Evolutionary conservation across 2,888 invertebrate genomes (phyloP).

Genomic region (Resseliella maxima): DNA sequence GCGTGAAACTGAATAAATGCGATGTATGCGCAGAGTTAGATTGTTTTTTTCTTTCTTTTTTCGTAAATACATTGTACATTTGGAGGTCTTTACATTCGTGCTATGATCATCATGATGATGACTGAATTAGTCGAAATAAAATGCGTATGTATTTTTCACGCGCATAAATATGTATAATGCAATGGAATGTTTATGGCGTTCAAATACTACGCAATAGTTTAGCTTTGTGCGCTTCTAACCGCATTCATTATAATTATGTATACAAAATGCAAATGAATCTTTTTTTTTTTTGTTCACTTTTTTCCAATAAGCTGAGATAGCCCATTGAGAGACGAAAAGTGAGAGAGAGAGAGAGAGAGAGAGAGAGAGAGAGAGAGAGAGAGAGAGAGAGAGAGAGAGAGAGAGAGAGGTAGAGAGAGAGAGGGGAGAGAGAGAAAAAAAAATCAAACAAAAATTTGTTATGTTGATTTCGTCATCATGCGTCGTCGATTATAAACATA

Average conservation of each 20-base stretch:
- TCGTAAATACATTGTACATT: no score
- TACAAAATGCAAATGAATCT: slow-evolving; percentile 51
- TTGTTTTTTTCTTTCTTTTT: background rate
- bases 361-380: no score
- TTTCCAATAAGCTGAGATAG: no score
- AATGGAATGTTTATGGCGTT: background rate
- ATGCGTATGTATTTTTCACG: slow-evolving; percentile 38
- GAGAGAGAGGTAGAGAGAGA: background rate
- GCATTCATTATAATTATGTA: slow-evolving; percentile 21
- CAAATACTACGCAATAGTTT: background rate
- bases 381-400: no score
- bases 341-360: background rate
- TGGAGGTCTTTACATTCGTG: slow-evolving; percentile 32
- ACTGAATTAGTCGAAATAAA: background rate
- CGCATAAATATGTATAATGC: slow-evolving; percentile 51
- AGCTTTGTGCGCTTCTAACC: background rate
- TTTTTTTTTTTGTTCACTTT: no score
- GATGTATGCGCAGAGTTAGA: slow-evolving; percentile 33
- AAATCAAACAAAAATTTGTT: background rate
- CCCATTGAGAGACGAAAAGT: background rate
- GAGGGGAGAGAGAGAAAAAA: background rate
- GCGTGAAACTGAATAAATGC: slow-evolving; percentile 26
- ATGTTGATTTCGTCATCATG: slow-evolving; percentile 16
- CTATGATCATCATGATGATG: background rate
- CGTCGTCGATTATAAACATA: background rate